Percentiles rank a stretch among this genome's conserved stretches.
phyloP scores from a whole-genome alignment of 2,888 invertebrate genomes.

The Busseola fusca region DNA sequence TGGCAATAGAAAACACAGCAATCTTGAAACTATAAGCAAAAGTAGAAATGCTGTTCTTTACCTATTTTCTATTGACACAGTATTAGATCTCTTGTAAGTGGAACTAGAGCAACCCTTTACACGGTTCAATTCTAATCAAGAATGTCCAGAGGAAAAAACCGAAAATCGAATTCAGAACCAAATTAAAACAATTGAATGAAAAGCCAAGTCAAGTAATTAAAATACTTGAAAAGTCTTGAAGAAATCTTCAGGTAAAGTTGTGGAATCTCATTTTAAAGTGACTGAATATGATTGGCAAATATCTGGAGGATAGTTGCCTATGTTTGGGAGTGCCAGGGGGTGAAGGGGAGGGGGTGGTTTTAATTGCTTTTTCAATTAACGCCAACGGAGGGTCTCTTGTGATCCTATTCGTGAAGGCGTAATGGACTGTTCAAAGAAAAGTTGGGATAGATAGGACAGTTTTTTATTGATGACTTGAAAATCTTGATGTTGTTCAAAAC shows the following conservation, averaged over 20 bases:
- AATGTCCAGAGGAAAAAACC: neutral
- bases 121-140: neutral
- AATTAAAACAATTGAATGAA: slow-evolving; percentile 27
- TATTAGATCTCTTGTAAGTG: neutral
- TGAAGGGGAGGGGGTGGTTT: slow-evolving; percentile 62
- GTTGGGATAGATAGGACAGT: slow-evolving; percentile 43
- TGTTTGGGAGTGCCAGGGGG: slow-evolving; percentile 56
- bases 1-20: neutral
- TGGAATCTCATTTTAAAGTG: slow-evolving; percentile 60
- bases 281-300: slow-evolving; percentile 67
- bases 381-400: slow-evolving; percentile 67
- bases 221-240: slow-evolving; percentile 37
- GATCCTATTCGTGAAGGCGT: slow-evolving; percentile 71
- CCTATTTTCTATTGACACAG: neutral
- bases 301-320: slow-evolving; percentile 62
- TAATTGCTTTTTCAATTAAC: slow-evolving; percentile 87
- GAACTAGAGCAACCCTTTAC: neutral
- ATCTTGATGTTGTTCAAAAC: neutral
- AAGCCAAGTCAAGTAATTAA: slow-evolving; percentile 24
- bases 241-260: slow-evolving; percentile 50
- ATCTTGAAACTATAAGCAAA: neutral
- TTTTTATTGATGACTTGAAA: neutral
- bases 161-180: neutral
- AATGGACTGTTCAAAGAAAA: slow-evolving; percentile 73
- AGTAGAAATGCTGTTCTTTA: too few relatives aligned